Evolutionary conservation across 2,888 invertebrate species (phyloP).

Genomic region (Stenurella melanura): DNA sequence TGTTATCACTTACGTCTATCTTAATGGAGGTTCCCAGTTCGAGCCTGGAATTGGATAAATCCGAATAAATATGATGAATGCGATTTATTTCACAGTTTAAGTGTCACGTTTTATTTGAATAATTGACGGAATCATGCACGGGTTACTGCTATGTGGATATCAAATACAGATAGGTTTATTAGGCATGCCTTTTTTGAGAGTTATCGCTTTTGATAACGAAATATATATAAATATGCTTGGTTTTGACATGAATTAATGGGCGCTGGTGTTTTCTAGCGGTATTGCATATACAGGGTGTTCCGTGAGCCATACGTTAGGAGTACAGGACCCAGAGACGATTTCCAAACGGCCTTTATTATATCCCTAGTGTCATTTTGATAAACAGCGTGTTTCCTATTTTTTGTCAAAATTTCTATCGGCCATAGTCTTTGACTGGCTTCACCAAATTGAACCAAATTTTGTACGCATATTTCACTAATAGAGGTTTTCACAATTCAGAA

Average conservation of each 20-base stretch:
- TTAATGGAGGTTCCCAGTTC: constrained; percentile 22
- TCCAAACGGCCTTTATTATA: too few species aligned
- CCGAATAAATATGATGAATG: constrained; percentile 16
- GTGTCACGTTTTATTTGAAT: constrained; percentile 1
- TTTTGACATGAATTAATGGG: background rate
- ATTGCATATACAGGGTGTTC: background rate
- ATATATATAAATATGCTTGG: constrained; percentile 10
- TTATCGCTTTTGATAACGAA: background rate
- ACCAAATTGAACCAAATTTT: too few species aligned
- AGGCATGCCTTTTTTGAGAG: constrained; percentile 1
- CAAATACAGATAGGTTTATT: constrained; percentile 4
- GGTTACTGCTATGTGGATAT: background rate
- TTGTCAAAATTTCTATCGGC: too few species aligned
- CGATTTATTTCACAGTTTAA: constrained; percentile 16
- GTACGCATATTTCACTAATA: too few species aligned
- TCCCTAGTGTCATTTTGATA: too few species aligned
- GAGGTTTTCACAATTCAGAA: too few species aligned
- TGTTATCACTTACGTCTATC: constrained; percentile 55
- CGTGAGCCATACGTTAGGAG: too few species aligned
- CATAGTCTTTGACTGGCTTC: too few species aligned
- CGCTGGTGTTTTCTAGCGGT: background rate
- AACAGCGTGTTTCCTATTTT: too few species aligned
- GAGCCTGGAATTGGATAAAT: constrained; percentile 7
- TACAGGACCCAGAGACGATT: too few species aligned
- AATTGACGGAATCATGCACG: constrained; percentile 9